Percentiles rank a stretch among this genome's conserved stretches.
These are phyloP conservation scores for Gari tellinella DNA, from an alignment of 2,888 invertebrate species.

Conservation along the genomic window DNA sequence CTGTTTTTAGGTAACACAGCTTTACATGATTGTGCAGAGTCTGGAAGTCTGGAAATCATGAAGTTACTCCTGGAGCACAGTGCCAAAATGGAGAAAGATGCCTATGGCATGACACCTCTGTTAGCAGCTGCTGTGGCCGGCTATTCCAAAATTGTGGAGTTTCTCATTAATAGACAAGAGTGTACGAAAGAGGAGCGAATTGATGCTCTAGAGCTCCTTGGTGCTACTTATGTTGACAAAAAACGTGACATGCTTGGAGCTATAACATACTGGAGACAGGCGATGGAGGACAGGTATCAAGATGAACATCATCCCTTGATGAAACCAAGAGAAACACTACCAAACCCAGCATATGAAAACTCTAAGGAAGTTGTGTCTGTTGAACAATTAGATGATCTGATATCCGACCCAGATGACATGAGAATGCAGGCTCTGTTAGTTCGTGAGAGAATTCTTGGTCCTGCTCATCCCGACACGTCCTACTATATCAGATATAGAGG, in stretches of 20 bases:
- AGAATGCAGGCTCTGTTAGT: constrained; percentile 95
- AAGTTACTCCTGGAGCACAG: constrained; percentile 94
- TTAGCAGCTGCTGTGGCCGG: constrained; percentile 95
- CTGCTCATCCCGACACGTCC: constrained; percentile 98
- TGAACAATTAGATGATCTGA: constrained; percentile 92
- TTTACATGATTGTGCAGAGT: constrained; percentile 98
- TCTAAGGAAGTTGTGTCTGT: constrained; percentile 92
- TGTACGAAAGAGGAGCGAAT: constrained; percentile 89
- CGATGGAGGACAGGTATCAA: constrained; percentile 89
- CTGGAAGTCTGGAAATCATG: constrained; percentile 96
- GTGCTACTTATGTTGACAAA: constrained; percentile 98
- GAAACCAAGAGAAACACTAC: constrained; percentile 89
- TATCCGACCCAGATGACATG: constrained; percentile 97
- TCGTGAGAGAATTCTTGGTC: constrained; percentile 94
- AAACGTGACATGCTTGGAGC: constrained; percentile 95
- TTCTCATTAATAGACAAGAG: constrained; percentile 88
- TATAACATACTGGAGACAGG: constrained; percentile 94
- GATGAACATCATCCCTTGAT: constrained; percentile 85
- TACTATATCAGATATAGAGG: constrained; percentile 98
- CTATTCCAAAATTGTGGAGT: constrained; percentile 96
- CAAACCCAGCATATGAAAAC: constrained; percentile 95
- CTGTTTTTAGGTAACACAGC: constrained; percentile 91
- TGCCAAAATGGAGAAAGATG: constrained; percentile 96
- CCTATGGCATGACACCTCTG: constrained; percentile 98
- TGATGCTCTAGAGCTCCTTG: constrained; percentile 95